Evolutionary conservation across 2,888 invertebrate genomes (phyloP).

Genomic region (Hemithea aestivaria): DNA sequence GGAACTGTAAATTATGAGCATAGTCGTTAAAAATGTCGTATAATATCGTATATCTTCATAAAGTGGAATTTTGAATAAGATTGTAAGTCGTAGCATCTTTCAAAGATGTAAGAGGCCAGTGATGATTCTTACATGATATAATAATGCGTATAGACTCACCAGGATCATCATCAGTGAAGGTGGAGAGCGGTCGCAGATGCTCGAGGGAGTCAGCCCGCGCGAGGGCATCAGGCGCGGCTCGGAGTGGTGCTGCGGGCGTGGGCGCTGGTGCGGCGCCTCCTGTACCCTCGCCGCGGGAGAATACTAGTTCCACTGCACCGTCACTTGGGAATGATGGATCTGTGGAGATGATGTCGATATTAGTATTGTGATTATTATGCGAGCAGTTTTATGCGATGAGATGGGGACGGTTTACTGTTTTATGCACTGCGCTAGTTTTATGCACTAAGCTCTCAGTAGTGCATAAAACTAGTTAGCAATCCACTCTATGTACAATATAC

Average conservation of each 20-base stretch:
- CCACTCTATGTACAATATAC: constrained; percentile 90
- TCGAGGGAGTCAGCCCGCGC: constrained; percentile 89
- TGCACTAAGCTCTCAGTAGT: too few species aligned
- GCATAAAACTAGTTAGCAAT: constrained; percentile 85
- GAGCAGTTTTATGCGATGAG: too few species aligned
- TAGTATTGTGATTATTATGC: constrained; percentile 2
- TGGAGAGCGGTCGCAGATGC: constrained; percentile 68
- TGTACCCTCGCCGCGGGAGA: constrained; percentile 78
- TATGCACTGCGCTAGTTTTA: too few species aligned
- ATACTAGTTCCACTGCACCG: constrained; percentile 91
- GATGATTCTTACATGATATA: constrained; percentile 19
- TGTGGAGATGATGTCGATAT: constrained; percentile 41
- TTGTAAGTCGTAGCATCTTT: too few species aligned
- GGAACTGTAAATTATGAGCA: too few species aligned
- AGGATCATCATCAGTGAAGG: constrained; percentile 67
- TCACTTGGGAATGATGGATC: constrained; percentile 90
- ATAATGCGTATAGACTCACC: constrained; percentile 41
- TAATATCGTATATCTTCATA: too few species aligned
- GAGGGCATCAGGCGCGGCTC: constrained; percentile 84
- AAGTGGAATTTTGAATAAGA: too few species aligned
- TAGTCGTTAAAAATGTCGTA: too few species aligned
- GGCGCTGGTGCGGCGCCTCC: constrained; percentile 82
- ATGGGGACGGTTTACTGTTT: too few species aligned
- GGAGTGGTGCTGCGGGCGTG: constrained; percentile 84
- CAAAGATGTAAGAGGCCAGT: too few species aligned